A percentile compares a stretch with the other conserved stretches of the same genome.
Conservation (phyloP, 2,797 vertebrate species). For the Gymnothorax javanicus region DNA sequence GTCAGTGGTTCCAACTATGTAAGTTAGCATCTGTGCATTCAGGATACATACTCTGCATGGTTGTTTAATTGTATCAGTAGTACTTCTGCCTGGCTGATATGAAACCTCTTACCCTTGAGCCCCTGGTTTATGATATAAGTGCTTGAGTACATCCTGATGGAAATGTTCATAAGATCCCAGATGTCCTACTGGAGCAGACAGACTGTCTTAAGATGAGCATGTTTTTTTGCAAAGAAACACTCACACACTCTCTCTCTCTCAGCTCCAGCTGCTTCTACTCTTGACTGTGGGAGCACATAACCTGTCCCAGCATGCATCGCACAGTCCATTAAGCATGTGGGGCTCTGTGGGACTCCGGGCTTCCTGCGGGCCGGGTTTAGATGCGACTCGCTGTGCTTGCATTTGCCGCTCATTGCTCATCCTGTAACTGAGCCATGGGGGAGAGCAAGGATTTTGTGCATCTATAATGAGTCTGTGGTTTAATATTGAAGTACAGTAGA, state of each 20-base stretch:
- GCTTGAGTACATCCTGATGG: too few species aligned
- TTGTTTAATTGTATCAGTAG: too few species aligned
- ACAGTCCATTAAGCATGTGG: slow-evolving; percentile 3
- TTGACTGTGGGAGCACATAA: slow-evolving; percentile 1
- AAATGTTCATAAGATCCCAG: neutral
- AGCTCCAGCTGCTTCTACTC: neutral
- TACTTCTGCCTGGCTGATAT: too few species aligned
- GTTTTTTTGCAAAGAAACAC: neutral
- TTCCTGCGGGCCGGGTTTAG: slow-evolving; percentile 22
- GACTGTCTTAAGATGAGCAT: neutral
- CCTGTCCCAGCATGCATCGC: neutral
- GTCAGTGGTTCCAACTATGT: too few species aligned
- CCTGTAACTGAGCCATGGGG: slow-evolving; percentile 1
- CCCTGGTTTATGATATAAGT: too few species aligned
- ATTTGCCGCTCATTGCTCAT: slow-evolving; percentile 18
- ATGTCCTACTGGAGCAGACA: neutral
- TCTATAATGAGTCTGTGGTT: slow-evolving; percentile 1
- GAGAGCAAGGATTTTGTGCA: neutral
- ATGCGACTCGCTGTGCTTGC: neutral
- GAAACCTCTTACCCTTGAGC: too few species aligned
- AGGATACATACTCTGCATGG: too few species aligned
- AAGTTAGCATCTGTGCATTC: too few species aligned
- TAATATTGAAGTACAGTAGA: neutral
- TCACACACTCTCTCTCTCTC: neutral
- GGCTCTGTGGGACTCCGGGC: slow-evolving; percentile 1